Evolutionary conservation across 2,888 invertebrate species (phyloP).

Genomic region (Sphaerophoria rueppellii): DNA sequence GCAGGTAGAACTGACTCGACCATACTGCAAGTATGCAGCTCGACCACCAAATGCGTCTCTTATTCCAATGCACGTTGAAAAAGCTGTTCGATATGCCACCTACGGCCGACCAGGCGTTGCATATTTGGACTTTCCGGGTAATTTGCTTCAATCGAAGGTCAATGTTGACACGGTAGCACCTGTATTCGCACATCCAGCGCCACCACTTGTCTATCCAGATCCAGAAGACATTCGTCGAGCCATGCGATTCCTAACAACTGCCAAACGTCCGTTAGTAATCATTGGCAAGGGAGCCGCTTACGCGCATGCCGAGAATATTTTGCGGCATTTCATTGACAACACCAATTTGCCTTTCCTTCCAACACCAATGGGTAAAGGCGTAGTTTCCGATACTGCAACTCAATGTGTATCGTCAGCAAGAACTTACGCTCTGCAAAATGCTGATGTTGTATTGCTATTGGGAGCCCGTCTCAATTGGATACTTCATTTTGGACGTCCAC

Average conservation of each 20-base stretch:
- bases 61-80: constrained; percentile 95
- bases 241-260: constrained; percentile 86
- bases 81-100: constrained; percentile 91
- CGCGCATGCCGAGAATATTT: constrained; percentile 88
- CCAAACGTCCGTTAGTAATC: constrained; percentile 93
- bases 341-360: constrained; percentile 94
- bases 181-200: constrained; percentile 81
- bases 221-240: constrained; percentile 87
- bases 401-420: constrained; percentile 93
- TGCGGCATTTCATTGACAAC: constrained; percentile 87
- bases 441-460: constrained; percentile 93
- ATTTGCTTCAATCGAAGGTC: constrained; percentile 85
- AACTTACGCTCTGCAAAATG: constrained; percentile 91
- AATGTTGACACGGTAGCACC: constrained; percentile 78
- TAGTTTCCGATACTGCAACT: constrained; percentile 87
- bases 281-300: constrained; percentile 96
- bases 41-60: constrained; percentile 91
- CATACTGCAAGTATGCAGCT: constrained; percentile 95
- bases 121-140: constrained; percentile 96
- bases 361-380: constrained; percentile 97
- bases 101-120: constrained; percentile 95
- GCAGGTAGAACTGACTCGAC: constrained; percentile 93
- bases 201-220: constrained; percentile 89
- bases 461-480: constrained; percentile 99
- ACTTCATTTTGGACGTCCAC: constrained; percentile 96